Evolutionary conservation across 2,888 invertebrate species (phyloP).

Genomic region (Celastrina argiolus): DNA sequence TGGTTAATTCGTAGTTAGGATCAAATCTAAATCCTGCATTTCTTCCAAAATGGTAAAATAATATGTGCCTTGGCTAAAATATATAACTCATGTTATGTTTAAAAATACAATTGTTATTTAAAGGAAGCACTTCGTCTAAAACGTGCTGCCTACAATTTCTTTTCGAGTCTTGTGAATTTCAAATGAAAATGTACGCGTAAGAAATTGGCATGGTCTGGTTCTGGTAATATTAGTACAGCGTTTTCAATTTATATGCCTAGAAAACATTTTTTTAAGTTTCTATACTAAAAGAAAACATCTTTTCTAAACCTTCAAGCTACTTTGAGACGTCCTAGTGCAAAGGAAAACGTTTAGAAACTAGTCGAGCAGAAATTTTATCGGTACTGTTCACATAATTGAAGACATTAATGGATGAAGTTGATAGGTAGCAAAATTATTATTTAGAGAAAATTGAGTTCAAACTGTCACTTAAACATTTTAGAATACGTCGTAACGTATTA

Average conservation of each 20-base stretch:
- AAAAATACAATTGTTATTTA: slow-evolving; percentile 40
- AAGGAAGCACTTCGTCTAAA: slow-evolving; percentile 46
- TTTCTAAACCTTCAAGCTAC: too few relatives aligned
- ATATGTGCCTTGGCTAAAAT: slow-evolving; percentile 76
- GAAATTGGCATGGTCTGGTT: not conserved
- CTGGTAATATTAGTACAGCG: not conserved
- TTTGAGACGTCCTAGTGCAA: too few relatives aligned
- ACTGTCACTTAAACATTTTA: too few relatives aligned
- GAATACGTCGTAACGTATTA: too few relatives aligned
- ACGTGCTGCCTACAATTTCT: slow-evolving; percentile 50
- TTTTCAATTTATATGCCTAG: not conserved
- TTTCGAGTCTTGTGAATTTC: not conserved
- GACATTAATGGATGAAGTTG: too few relatives aligned
- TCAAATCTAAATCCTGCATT: slow-evolving; percentile 73
- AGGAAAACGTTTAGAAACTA: too few relatives aligned
- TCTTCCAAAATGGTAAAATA: slow-evolving; percentile 68
- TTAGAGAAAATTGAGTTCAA: too few relatives aligned
- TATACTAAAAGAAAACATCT: too few relatives aligned
- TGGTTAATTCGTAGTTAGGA: slow-evolving; percentile 77
- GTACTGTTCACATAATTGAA: too few relatives aligned
- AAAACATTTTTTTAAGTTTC: too few relatives aligned
- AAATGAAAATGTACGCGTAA: not conserved
- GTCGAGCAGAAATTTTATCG: too few relatives aligned
- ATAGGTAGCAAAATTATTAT: too few relatives aligned
- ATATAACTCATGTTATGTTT: slow-evolving; percentile 64